Percentiles rank a stretch among this genome's conserved stretches.
Conservation (phyloP, 2,797 vertebrate species). For the Channa striata region DNA sequence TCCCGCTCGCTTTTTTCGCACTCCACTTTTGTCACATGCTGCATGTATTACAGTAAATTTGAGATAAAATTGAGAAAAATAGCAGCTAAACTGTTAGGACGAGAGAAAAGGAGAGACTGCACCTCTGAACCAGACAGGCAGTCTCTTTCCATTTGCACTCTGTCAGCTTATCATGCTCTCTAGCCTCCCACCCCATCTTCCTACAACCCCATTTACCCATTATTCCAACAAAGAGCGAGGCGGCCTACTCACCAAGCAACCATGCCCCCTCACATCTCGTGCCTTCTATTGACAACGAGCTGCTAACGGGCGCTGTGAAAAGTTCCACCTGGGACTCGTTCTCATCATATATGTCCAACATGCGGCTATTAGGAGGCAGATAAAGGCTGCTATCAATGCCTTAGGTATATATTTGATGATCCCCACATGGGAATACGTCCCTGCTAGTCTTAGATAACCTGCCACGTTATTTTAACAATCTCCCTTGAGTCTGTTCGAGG, state of each 20-base stretch:
- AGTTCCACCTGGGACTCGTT: slow-evolving; percentile 74
- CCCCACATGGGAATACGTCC: slow-evolving; percentile 67
- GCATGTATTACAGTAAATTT: background rate
- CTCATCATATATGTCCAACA: slow-evolving; percentile 62
- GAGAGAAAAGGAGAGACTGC: slow-evolving; percentile 22
- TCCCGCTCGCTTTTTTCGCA: slow-evolving; percentile 1
- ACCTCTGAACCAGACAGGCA: slow-evolving; percentile 40
- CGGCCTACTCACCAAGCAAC: slow-evolving; percentile 44
- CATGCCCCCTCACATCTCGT: slow-evolving; percentile 35
- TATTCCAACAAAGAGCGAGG: slow-evolving; percentile 45
- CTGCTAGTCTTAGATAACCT: slow-evolving; percentile 70
- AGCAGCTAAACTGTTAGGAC: slow-evolving; percentile 37
- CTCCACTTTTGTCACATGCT: slow-evolving; percentile 10
- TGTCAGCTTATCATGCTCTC: slow-evolving; percentile 50
- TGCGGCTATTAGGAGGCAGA: slow-evolving; percentile 69
- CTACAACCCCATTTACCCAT: slow-evolving; percentile 55
- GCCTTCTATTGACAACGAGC: slow-evolving; percentile 67
- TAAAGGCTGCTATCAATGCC: slow-evolving; percentile 75
- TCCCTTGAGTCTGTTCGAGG: slow-evolving; percentile 68
- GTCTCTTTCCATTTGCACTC: slow-evolving; percentile 51
- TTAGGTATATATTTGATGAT: slow-evolving; percentile 74
- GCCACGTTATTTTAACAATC: slow-evolving; percentile 75
- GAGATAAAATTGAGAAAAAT: slow-evolving; percentile 19
- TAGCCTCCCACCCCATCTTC: slow-evolving; percentile 21
- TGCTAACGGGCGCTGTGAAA: slow-evolving; percentile 58